phyloP scores from a whole-genome alignment of 2,888 invertebrate species.

The Harpagoxenus sublaevis region DNA sequence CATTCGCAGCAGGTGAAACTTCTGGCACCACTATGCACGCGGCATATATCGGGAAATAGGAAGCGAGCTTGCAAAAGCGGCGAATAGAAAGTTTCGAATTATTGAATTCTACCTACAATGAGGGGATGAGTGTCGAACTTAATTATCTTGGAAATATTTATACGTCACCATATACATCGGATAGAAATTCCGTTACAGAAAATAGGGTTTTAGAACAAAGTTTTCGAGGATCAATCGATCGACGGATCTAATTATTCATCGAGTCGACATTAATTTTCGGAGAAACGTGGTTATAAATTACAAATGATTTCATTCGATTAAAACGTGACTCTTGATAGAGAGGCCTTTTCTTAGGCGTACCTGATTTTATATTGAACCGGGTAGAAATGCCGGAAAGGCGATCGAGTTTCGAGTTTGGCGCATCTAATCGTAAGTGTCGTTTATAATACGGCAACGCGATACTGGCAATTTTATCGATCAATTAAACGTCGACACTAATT shows the following conservation, averaged over 20 bases:
- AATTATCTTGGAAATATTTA: background rate
- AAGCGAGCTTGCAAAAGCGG: background rate
- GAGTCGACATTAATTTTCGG: background rate
- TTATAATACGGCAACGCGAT: conserved; percentile 1
- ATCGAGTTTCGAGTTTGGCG: background rate
- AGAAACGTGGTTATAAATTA: background rate
- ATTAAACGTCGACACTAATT: conserved; percentile 2
- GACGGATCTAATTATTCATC: background rate
- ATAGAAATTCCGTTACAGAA: background rate
- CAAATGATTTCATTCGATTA: background rate
- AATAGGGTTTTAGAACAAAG: background rate
- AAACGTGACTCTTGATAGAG: background rate
- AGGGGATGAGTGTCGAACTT: background rate
- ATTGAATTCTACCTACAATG: background rate
- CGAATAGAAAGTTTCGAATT: conserved; percentile 6
- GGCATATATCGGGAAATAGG: background rate
- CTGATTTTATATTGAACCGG: conserved; percentile 64
- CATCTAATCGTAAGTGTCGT: background rate
- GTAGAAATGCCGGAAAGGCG: background rate
- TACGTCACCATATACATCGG: background rate
- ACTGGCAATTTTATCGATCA: conserved; percentile 16
- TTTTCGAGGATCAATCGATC: background rate
- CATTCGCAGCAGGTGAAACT: conserved; percentile 33
- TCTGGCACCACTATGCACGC: conserved; percentile 32
- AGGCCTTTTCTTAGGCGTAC: conserved; percentile 64